A percentile compares a stretch with the other conserved stretches of the same genome.
phyloP scores from a whole-genome alignment of 2,113 vertebrate species.

The Progne subis region DNA sequence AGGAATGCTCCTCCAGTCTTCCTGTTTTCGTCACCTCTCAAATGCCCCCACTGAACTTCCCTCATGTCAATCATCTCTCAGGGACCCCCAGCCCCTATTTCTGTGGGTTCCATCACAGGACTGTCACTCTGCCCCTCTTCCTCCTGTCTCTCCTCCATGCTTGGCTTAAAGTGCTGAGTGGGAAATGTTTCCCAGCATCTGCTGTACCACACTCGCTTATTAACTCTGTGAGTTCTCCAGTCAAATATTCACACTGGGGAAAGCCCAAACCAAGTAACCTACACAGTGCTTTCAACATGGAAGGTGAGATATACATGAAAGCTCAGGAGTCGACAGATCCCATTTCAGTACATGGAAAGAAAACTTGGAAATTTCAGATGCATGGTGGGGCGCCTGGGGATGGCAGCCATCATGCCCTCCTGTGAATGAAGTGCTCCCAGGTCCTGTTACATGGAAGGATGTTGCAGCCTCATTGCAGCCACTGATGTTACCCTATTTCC shows the following conservation, averaged over 20 bases:
- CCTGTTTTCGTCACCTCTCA: neutral
- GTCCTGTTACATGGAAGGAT: neutral
- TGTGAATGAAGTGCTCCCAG: neutral
- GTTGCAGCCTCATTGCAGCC: neutral
- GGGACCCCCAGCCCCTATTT: neutral
- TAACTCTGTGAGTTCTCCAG: neutral
- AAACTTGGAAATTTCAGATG: neutral
- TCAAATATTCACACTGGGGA: neutral
- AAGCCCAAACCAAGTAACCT: neutral
- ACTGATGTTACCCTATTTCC: neutral
- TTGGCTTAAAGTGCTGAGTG: neutral
- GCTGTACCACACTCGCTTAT: neutral
- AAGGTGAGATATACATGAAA: neutral
- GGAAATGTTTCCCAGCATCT: neutral
- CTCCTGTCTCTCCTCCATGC: neutral
- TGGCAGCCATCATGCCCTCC: neutral
- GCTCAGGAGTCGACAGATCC: neutral
- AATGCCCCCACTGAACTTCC: neutral
- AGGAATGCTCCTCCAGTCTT: neutral
- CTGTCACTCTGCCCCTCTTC: neutral
- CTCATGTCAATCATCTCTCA: rapidly evolving
- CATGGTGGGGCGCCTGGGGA: neutral
- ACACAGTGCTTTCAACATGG: neutral
- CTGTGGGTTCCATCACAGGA: neutral
- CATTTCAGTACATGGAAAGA: neutral